Conservation (phyloP, 2,888 invertebrate genomes). For the Caenorhabditis sulstoni region DNA sequence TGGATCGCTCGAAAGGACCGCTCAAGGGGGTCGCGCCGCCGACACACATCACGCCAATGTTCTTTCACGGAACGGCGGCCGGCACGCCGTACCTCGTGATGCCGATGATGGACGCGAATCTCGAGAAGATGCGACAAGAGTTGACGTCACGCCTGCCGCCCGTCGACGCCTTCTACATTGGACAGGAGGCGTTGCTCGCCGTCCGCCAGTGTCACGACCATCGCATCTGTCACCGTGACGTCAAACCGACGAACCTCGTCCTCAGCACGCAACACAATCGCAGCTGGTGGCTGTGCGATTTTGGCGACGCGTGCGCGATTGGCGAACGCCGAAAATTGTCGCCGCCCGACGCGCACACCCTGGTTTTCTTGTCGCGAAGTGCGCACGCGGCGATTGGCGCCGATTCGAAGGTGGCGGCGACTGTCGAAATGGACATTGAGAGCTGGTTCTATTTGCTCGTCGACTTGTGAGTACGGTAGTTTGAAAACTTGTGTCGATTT, state of each 20-base stretch:
- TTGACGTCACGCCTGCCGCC: constrained; percentile 1
- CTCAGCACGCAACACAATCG: neutral
- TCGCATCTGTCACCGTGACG: constrained; percentile 49
- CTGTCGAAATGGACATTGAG: constrained; percentile 41
- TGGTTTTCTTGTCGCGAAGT: constrained; percentile 35
- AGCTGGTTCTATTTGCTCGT: constrained; percentile 46
- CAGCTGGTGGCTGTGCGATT: constrained; percentile 43
- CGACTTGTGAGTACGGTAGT: constrained; percentile 35
- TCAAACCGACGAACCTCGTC: constrained; percentile 53
- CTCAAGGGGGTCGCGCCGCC: neutral
- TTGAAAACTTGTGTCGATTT: too few relatives aligned
- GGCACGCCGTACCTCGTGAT: constrained; percentile 31
- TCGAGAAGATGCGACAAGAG: constrained; percentile 43
- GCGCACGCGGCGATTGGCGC: constrained; percentile 27
- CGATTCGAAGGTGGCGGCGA: constrained; percentile 5
- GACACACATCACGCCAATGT: constrained; percentile 20
- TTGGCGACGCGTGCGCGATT: constrained; percentile 41
- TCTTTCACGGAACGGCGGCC: constrained; percentile 8
- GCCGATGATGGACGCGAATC: constrained; percentile 37
- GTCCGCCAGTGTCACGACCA: constrained; percentile 30
- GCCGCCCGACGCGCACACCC: constrained; percentile 43
- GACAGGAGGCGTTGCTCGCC: constrained; percentile 32
- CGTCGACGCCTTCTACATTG: constrained; percentile 34
- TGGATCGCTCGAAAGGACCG: too few relatives aligned
- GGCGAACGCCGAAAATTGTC: constrained; percentile 23